A percentile compares a stretch with the other conserved stretches of the same genome.
Conservation (phyloP, 2,797 vertebrate species). For the Clamator glandarius region DNA sequence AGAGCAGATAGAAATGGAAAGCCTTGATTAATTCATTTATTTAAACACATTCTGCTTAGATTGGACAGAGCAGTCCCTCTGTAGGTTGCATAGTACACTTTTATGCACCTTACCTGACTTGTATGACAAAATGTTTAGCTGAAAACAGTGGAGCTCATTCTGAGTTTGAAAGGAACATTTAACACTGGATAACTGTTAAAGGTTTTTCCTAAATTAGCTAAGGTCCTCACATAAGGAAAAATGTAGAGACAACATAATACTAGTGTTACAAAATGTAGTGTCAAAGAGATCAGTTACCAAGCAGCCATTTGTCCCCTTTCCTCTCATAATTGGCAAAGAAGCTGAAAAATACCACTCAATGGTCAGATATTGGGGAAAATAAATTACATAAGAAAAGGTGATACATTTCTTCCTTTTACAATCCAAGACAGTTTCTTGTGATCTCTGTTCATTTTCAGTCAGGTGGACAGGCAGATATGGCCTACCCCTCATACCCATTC, state of each 20-base stretch:
- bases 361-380: neutral
- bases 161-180: neutral
- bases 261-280: neutral
- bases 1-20: conserved; percentile 20
- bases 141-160: neutral
- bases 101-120: neutral
- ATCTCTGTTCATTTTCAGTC: neutral
- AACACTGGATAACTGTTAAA: neutral
- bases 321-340: neutral
- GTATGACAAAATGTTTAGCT: neutral
- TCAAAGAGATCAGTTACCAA: neutral
- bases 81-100: neutral
- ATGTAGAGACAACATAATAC: neutral
- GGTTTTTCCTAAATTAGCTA: neutral
- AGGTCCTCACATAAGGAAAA: neutral
- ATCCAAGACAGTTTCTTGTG: neutral
- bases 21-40: neutral
- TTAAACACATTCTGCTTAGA: conserved; percentile 2
- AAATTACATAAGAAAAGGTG: neutral
- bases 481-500: neutral
- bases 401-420: neutral
- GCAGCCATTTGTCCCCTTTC: neutral
- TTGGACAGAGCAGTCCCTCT: rapidly evolving
- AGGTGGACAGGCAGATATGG: neutral
- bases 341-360: neutral